These are phyloP conservation scores for Acleris holmiana DNA, from an alignment of 2,888 invertebrate genomes.

Conservation along the genomic window DNA sequence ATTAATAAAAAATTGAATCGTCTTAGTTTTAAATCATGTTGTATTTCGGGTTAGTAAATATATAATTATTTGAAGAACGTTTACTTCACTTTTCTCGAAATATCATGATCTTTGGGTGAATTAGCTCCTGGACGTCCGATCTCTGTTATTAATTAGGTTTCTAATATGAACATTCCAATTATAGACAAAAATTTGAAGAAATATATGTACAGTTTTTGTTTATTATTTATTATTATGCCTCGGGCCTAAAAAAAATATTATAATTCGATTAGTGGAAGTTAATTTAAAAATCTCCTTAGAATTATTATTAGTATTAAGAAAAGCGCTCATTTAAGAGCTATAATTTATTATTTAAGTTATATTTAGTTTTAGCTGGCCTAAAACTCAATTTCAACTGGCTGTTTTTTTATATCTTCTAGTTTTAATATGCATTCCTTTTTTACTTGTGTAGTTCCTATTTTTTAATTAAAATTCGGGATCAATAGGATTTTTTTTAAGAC, in stretches of 20 bases:
- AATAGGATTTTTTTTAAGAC: slow-evolving; percentile 8
- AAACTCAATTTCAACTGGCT: slow-evolving; percentile 39
- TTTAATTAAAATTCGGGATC: slow-evolving; percentile 15
- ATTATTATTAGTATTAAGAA: slow-evolving; percentile 5
- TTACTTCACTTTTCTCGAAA: too few species aligned
- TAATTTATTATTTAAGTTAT: slow-evolving; percentile 21
- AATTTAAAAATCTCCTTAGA: slow-evolving; percentile 18
- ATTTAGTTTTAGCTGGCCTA: slow-evolving; percentile 53
- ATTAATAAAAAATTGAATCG: too few species aligned
- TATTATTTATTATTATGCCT: slow-evolving; percentile 1
- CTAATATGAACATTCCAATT: slow-evolving; percentile 11
- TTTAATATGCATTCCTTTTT: not conserved
- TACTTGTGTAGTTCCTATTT: not conserved
- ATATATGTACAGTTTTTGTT: too few species aligned
- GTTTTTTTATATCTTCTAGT: slow-evolving; percentile 24
- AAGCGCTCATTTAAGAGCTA: slow-evolving; percentile 9
- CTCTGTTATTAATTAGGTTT: not conserved
- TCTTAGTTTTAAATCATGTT: too few species aligned
- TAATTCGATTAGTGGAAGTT: slow-evolving; percentile 10
- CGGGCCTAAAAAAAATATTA: slow-evolving; percentile 7
- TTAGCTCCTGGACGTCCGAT: too few species aligned
- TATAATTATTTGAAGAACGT: too few species aligned
- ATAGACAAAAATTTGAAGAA: not conserved
- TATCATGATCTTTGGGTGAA: too few species aligned
- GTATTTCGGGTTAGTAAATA: too few species aligned